Evolutionary conservation across 2,888 invertebrate species (phyloP), one percentile per base, ranked within the genome.

Genomic region (Hyppa rectilinea): DNA sequence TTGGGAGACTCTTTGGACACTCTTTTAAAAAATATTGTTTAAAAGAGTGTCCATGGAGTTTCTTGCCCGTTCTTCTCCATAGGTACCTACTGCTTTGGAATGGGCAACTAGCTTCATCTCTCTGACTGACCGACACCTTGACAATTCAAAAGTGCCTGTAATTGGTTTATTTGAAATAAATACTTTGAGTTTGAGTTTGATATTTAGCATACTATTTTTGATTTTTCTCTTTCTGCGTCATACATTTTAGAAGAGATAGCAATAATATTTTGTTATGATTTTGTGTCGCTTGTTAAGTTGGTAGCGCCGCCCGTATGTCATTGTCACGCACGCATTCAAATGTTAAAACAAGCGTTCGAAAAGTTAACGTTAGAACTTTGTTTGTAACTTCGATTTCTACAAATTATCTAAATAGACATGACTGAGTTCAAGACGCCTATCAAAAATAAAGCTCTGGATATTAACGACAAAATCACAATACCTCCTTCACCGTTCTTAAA

Each of bases 401-500:
- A 61, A 40, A 12, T 40, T n/a, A 17, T 23, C 31, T 10, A n/a
- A n/a, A 40, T 38, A 56, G 84, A 68, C 43, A 95, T 95, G 94
- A 80, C 89, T 2, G 92, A 93, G 63, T 94, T 95, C 74, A 87
- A 88, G 69, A 96, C 96, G 5, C 96, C 96, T 7, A 82, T 93
- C 0, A 96, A 94, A 84, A 89, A 78, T n/a, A 91, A 89, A 78
- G 36, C 75, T 2, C 12, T 78, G 12, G 89, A 89, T 31, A 71
- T 76, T 23, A 87, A 77, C 59, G 93, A 95, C 45, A 91, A 89
- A 73, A 93, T 95, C 64, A 91, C 88, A 78, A 97, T 98, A 85
- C 98, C 98, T 10, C 96, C 97, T 17, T 97, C 98, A 0, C 98
- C 98, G 1, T 97, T 97, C 89, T 92, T 98, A 78, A 96, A 97